Conservation (phyloP, 1,140 invertebrate species). For the Magallana gigas region DNA sequence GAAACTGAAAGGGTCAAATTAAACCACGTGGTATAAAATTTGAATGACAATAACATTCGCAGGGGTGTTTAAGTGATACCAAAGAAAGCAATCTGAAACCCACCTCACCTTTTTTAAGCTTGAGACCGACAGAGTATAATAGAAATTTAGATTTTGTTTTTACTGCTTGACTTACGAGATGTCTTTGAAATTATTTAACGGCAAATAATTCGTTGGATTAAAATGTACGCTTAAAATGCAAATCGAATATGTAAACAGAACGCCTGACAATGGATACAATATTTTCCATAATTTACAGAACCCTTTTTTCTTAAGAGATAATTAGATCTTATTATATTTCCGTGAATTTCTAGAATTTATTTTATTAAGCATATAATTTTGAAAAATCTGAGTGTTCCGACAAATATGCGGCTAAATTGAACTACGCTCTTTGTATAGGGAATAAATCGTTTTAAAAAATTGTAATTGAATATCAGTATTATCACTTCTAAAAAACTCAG, state of each 20-base stretch:
- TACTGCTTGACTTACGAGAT: not conserved
- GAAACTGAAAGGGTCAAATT: too few species aligned
- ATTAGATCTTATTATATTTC: not conserved
- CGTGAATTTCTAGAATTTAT: not conserved
- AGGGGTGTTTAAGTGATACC: too few species aligned
- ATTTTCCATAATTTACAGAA: not conserved
- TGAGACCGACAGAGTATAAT: not conserved
- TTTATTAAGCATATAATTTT: not conserved
- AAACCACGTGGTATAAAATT: too few species aligned
- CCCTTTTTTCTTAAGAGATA: not conserved
- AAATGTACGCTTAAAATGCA: not conserved
- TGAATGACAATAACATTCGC: too few species aligned
- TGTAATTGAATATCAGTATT: not conserved
- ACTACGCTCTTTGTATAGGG: not conserved
- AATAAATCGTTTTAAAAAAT: not conserved
- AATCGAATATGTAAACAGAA: slow-evolving; percentile 2
- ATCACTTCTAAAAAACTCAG: not conserved
- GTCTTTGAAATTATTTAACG: not conserved
- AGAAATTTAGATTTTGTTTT: not conserved
- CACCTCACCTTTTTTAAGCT: not conserved
- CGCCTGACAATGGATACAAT: not conserved
- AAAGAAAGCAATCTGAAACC: not conserved
- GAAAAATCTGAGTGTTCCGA: not conserved
- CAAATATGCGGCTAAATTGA: not conserved
- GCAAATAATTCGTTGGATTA: not conserved